Conservation (phyloP, 2,113 vertebrate species). For the Brevimyrus niger region DNA sequence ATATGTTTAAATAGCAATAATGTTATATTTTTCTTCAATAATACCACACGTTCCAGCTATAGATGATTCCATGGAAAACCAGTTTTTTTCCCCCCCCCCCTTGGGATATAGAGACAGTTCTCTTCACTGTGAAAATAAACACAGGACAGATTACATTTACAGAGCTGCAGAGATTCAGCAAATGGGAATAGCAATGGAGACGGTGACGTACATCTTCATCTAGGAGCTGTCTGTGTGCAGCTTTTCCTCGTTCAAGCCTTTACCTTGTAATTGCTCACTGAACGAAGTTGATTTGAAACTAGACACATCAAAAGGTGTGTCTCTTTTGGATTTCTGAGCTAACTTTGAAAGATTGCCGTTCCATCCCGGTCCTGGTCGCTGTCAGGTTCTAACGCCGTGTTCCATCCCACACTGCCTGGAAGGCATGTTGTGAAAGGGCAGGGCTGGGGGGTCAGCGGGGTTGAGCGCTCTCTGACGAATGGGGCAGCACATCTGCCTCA, state of each 20-base stretch:
- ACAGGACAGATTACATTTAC: neutral
- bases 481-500: constrained; percentile 31
- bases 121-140: constrained; percentile 1
- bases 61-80: constrained; percentile 25
- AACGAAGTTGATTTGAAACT: neutral
- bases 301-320: neutral
- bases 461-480: constrained; percentile 45
- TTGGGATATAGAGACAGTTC: neutral
- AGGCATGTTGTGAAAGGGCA: constrained; percentile 28
- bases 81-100: neutral
- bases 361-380: constrained; percentile 9
- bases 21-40: constrained; percentile 17
- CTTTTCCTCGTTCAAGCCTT: neutral
- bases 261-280: neutral
- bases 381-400: neutral
- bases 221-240: constrained; percentile 15
- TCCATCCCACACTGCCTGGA: neutral
- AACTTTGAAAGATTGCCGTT: neutral
- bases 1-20: neutral
- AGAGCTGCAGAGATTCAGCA: neutral
- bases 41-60: constrained; percentile 34
- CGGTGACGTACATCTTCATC: constrained; percentile 33
- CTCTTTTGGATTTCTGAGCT: neutral
- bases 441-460: constrained; percentile 28
- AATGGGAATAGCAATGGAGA: neutral